Percentiles rank a stretch among this genome's conserved stretches.
Evolutionary conservation across 2,888 invertebrate genomes (phyloP).

Genomic region (Neoscelio sp.): DNA sequence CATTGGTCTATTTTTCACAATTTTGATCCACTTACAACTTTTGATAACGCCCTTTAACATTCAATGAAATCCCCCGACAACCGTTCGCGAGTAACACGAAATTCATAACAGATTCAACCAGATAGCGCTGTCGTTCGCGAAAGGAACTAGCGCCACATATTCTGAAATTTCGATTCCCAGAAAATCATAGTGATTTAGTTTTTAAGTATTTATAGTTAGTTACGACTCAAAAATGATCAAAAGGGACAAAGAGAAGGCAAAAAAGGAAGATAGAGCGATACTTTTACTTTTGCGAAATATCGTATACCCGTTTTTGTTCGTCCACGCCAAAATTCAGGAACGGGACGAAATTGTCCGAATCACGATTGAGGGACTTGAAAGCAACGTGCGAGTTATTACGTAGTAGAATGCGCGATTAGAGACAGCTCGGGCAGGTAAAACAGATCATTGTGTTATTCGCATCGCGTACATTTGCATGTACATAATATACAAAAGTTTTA

Average conservation of each 20-base stretch:
- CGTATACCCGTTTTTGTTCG: constrained; percentile 45
- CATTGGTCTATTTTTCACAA: constrained; percentile 36
- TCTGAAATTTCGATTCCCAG: no score
- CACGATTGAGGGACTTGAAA: constrained; percentile 45
- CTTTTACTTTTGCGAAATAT: constrained; percentile 13
- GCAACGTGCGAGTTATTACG: constrained; percentile 39
- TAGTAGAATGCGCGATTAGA: constrained; percentile 73
- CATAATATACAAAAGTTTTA: constrained; percentile 66
- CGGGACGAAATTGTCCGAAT: constrained; percentile 33
- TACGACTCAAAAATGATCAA: constrained; percentile 13
- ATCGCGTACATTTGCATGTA: constrained; percentile 65
- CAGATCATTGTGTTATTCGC: constrained; percentile 66
- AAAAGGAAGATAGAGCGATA: neutral
- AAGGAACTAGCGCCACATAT: no score
- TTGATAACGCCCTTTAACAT: constrained; percentile 21
- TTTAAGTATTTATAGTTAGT: constrained; percentile 54
- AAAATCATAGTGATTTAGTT: constrained; percentile 26
- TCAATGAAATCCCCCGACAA: no score
- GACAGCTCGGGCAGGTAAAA: constrained; percentile 83
- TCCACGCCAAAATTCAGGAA: constrained; percentile 42
- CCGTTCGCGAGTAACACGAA: neutral
- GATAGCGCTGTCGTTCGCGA: no score
- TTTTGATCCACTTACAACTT: constrained; percentile 52
- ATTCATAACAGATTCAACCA: no score
- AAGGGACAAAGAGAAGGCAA: constrained; percentile 4